Evolutionary conservation across 2,113 vertebrate species (phyloP).

Genomic region (Sphyrna mokarran): DNA sequence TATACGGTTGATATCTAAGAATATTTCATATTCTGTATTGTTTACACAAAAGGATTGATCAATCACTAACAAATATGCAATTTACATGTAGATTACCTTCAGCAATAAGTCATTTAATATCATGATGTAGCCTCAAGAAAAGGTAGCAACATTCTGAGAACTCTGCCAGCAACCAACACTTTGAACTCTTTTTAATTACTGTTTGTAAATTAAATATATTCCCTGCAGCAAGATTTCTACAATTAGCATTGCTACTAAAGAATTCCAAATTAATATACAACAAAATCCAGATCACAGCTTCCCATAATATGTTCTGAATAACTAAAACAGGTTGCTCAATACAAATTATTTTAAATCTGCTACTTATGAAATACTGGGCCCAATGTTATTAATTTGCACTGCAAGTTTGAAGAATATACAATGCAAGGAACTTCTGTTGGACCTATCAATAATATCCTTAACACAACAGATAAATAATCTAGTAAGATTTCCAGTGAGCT

Average conservation of each 20-base stretch:
- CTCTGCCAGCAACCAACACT: conserved; percentile 60
- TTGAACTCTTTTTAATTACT: conserved; percentile 76
- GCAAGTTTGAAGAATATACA: background rate
- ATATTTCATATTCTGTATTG: conserved; percentile 20
- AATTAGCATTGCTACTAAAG: conserved; percentile 51
- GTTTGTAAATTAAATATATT: conserved; percentile 78
- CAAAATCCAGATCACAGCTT: conserved; percentile 35
- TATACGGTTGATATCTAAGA: background rate
- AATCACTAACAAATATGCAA: conserved; percentile 47
- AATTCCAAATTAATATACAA: conserved; percentile 35
- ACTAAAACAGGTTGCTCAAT: conserved; percentile 26
- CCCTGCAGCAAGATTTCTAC: conserved; percentile 74
- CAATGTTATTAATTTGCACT: background rate
- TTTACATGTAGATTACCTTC: conserved; percentile 79
- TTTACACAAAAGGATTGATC: conserved; percentile 36
- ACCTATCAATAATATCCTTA: background rate
- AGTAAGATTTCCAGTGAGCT: background rate
- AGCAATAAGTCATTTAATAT: conserved; percentile 81
- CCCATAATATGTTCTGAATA: conserved; percentile 28
- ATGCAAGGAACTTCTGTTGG: background rate
- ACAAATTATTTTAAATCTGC: conserved; percentile 31
- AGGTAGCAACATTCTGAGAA: conserved; percentile 59
- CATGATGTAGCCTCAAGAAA: conserved; percentile 74
- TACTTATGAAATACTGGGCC: conserved; percentile 26
- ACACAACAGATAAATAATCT: background rate